Conservation (phyloP, 2,888 invertebrate genomes). For the Galeopsomyia nigrocyanea region DNA sequence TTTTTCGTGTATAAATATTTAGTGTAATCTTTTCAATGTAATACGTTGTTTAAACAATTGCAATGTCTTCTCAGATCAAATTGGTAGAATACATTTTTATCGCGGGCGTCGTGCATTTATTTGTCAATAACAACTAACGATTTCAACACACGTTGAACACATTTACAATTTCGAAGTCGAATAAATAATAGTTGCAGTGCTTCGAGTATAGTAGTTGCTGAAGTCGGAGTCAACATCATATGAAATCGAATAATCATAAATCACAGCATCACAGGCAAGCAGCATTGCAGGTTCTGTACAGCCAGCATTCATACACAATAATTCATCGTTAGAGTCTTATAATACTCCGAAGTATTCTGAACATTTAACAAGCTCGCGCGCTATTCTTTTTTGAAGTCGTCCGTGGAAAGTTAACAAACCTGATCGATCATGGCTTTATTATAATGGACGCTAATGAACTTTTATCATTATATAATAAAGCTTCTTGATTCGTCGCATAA, state of each 20-base stretch:
- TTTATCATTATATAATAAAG: slow-evolving; percentile 26
- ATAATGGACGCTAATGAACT: slow-evolving; percentile 40
- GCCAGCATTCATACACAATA: slow-evolving; percentile 43
- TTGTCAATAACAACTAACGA: no score
- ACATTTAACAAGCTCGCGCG: slow-evolving; percentile 35
- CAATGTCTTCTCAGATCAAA: no score
- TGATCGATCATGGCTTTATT: slow-evolving; percentile 39
- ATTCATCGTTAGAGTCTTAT: slow-evolving; percentile 47
- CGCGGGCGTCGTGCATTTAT: no score
- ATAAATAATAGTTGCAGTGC: neutral
- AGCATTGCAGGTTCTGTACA: slow-evolving; percentile 27
- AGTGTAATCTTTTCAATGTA: no score
- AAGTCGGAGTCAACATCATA: slow-evolving; percentile 20
- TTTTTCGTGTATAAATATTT: no score
- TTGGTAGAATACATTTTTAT: no score
- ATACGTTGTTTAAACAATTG: no score
- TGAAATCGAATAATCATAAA: slow-evolving; percentile 42
- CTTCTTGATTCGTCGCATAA: neutral
- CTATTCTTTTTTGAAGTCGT: slow-evolving; percentile 21
- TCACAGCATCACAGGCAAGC: slow-evolving; percentile 39
- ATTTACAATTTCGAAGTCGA: no score
- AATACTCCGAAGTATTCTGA: slow-evolving; percentile 44
- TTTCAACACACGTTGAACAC: no score
- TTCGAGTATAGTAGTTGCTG: slow-evolving; percentile 14
- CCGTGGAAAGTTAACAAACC: slow-evolving; percentile 29